Evolutionary conservation across 2,797 vertebrate genomes (phyloP), one percentile per base, ranked within the genome.

Genomic region (Spatula clypeata): DNA sequence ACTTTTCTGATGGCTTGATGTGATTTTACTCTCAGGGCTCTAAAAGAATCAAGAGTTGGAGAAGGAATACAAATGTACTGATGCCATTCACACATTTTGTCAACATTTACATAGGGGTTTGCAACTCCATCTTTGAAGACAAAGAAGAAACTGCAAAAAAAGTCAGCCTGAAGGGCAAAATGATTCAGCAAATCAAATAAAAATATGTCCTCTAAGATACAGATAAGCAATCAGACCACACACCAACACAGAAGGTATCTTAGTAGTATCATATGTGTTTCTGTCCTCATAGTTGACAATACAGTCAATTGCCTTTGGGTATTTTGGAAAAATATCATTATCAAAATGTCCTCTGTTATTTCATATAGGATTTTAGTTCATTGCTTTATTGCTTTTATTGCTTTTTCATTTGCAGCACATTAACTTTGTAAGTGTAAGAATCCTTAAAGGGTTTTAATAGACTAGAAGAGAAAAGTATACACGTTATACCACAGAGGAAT

Each of bases 241-340:
- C 92, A 76, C 3, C 34, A 79, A 27, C 0, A 2, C 13, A 94
- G 69, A 93, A 88, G 45, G 38, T 55, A 84, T 82, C 32, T 88
- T 70, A 83, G 51, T 67, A 70, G 49, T 66, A 85, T 73, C 94
- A 86, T 79, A 96, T 93, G 75, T 91, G 71, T 76, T 90, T 62
- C 53, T 85, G 38, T 45, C n/a, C 80, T 84, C 79, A 45, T 15
- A 65, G 53, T 62, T 62, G 71, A 80, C 58, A 94, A 83, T 38
- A 82, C 9, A 88, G 58, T 74, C 79, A 86, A 62, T 13, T 47
- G 62, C 90, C 83, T 90, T 75, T 0, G 3, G 91, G 13, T 96
- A 74, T 79, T 96, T 84, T 96, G 97, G 93, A 91, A 97, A 95
- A 92, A 75, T 58, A 82, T 38, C 34, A 23, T 88, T n/a, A 66